Evolutionary conservation across 1,140 invertebrate species (phyloP), one percentile per base, ranked within the genome.

Genomic region (Maconellicoccus hirsutus): DNA sequence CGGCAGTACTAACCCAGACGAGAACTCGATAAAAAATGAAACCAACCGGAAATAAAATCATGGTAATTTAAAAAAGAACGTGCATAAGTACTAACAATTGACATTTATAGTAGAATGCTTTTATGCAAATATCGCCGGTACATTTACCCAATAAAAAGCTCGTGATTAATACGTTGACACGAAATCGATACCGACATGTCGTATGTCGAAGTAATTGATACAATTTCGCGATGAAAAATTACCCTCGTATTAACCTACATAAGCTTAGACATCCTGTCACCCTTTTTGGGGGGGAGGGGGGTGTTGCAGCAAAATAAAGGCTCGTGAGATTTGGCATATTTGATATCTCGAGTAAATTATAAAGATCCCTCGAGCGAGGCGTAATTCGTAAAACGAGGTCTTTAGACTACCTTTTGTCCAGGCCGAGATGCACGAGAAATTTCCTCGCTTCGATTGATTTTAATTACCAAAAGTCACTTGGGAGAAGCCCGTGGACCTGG

Each of bases 71-170:
- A 52, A 52, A 52, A 52, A 3, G 42, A 52, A 16, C 42, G n/a
- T 19, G 42, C n/a, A 3, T 52, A 52, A 52, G n/a, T 14, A 16
- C 10, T 38, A 38, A 52, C 6, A 16, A 19, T 52, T 52, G 42
- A 16, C 42, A 52, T 52, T 52, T 19, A 19, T 52, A 52, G 42
- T 38, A n/a, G 12, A 33, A 33, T 33, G 29, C 29, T 19, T 52
- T 52, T 52, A 52, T 52, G 42, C n/a, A 52, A 52, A 52, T 52
- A 52, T n/a, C n/a, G n/a, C n/a, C n/a, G 16, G 42, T 52, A 52
- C n/a, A 52, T 16, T 52, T 52, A 52, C 42, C n/a, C 2, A 19
- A 16, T 52, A 52, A 16, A 33, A 52, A 16, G n/a, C n/a, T 8
- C 33, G n/a, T 52, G 42, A 52, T 52, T 52, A 52, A 52, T 52